Evolutionary conservation across 2,797 vertebrate genomes (phyloP).

Genomic region (Parambassis ranga): DNA sequence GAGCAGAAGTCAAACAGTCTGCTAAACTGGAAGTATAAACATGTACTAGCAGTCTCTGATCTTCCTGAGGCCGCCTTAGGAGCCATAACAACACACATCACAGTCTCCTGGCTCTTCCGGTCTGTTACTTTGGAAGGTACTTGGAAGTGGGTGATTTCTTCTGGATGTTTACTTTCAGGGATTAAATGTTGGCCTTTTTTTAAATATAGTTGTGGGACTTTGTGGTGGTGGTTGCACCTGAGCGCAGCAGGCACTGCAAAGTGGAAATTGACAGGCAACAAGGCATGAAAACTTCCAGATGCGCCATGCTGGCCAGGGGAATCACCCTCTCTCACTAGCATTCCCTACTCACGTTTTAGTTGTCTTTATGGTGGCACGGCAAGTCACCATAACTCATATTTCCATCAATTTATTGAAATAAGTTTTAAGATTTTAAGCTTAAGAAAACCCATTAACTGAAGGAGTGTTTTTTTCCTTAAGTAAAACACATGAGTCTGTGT

Average conservation of each 20-base stretch:
- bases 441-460: too few relatives aligned
- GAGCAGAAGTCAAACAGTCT: too few relatives aligned
- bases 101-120: background rate
- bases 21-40: too few relatives aligned
- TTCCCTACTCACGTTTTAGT: constrained; percentile 2
- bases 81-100: background rate
- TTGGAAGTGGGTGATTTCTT: constrained; percentile 9
- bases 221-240: constrained; percentile 36
- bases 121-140: constrained; percentile 6
- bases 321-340: background rate
- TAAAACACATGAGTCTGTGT: too few relatives aligned
- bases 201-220: constrained; percentile 24
- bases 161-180: constrained; percentile 18
- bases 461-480: too few relatives aligned
- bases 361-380: background rate
- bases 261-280: constrained; percentile 36
- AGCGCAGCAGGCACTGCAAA: constrained; percentile 29
- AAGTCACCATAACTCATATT: background rate
- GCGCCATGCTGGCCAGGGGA: constrained; percentile 23
- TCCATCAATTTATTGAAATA: too few relatives aligned
- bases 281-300: constrained; percentile 54
- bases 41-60: too few relatives aligned
- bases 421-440: too few relatives aligned
- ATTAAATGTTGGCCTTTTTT: constrained; percentile 34
- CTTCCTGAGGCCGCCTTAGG: background rate